Conservation (phyloP, 2,797 vertebrate species). For the Arnoldichthys spilopterus region DNA sequence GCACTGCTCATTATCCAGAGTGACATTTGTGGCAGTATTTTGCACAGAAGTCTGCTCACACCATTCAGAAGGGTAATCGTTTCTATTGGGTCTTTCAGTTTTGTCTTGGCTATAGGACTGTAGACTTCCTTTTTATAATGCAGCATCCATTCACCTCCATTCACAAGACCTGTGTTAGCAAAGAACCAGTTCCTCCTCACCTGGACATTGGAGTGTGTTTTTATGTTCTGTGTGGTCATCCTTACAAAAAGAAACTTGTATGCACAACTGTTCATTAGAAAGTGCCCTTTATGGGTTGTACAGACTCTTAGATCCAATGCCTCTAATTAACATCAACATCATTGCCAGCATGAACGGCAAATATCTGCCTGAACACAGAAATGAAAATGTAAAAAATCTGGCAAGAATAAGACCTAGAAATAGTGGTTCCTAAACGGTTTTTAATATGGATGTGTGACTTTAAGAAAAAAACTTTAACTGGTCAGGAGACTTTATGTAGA, state of each 20-base stretch:
- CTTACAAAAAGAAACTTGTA: background rate
- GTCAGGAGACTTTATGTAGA: background rate
- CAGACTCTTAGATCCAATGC: constrained; percentile 9
- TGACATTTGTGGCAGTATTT: background rate
- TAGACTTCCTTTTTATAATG: background rate
- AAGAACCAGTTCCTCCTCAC: background rate
- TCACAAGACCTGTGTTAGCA: background rate
- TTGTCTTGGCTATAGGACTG: background rate
- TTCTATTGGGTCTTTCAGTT: background rate
- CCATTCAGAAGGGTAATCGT: background rate
- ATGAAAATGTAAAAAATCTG: background rate
- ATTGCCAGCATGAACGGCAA: background rate
- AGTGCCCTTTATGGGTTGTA: background rate
- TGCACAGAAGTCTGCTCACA: background rate
- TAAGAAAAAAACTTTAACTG: background rate
- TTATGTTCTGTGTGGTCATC: background rate
- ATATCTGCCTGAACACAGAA: background rate
- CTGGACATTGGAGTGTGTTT: background rate
- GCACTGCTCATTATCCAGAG: no score
- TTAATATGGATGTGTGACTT: background rate
- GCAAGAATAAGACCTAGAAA: background rate
- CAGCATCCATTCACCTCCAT: background rate
- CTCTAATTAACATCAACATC: background rate
- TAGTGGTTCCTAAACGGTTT: background rate
- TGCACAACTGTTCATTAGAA: background rate